Evolutionary conservation across 2,888 invertebrate genomes (phyloP), one percentile per base, ranked within the genome.

Genomic region (Drosophila villosipedis): DNA sequence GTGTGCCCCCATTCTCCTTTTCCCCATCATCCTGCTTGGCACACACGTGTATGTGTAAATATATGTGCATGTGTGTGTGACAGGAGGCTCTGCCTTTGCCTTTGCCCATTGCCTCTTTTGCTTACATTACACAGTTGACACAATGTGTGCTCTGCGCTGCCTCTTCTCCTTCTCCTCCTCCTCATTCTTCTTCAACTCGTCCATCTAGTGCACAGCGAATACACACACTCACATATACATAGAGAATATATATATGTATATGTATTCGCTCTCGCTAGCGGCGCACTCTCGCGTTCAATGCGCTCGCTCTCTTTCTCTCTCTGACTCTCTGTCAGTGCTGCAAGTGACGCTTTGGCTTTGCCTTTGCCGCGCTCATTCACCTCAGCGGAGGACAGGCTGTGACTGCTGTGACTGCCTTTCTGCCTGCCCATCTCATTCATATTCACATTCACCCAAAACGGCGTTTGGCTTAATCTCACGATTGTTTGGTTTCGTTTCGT

Each of bases 401-500:
- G 78, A 80, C 78, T 79, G 68, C 79, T 80, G 73, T 79, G 78
- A 80, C 78, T 79, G 79, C 79, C 72, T 78, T 78, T 75, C 78
- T 58, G 58, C 76, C 75, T 79, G 80, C 83, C 77, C 89, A 89
- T 84, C 90, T 89, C 88, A 87, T 87, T 87, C 90, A 87, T 87
- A 87, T 89, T 90, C 87, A 88, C 90, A 89, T 87, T 89, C 90
- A 88, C 86, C 87, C 87, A 88, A 88, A 88, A 89, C 90, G 88
- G 84, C 90, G 89, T 88, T 88, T 88, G 87, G 88, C 87, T 88
- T 88, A 88, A 88, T 88, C 87, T 88, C 87, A 88, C 90, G 88
- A 86, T 89, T 86, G 89, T 90, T 87, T 87, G 87, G 87, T 83
- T 80, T 80, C 83, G 82, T 82, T 82, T 82, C 77, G 77, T 74